Evolutionary conservation across 1,140 invertebrate genomes (phyloP), one percentile per base, ranked within the genome.

Genomic region (Drosophila prosaltans): DNA sequence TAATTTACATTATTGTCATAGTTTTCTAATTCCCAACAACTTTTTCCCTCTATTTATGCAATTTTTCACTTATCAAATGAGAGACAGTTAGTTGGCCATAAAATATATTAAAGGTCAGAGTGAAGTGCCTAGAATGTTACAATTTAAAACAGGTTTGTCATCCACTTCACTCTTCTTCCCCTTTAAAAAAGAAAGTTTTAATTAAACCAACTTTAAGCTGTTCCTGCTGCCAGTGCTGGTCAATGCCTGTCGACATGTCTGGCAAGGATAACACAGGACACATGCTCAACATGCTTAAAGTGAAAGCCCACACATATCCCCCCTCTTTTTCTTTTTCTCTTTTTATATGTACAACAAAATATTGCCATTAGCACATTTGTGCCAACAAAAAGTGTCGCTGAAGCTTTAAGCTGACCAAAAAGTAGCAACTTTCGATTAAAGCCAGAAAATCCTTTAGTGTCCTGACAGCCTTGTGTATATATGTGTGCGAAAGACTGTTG

Each of bases 141-240:
- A 77, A 77, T 61, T 77, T 77, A 36, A 45, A 43, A 77, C 16
- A 59, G 32, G 57, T 59, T 36, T 30, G 4, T 4, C 28, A 2
- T 30, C 28, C 6, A 1, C 32, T 26, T 7, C 16, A 16, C 16
- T 16, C 16, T 16, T 16, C 16, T 32, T 21, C 1, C 32, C 32
- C 57, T 7, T 32, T 21, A 9, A 68, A 58, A 26, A 10, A 51
- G 45, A 51, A 85, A 85, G 65, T 86, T 85, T 83, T 83, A 83
- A 83, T 86, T 85, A 85, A 85, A 81, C 78, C 78, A 85, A 85
- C 78, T 86, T 85, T 78, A 85, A 85, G 81, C 81, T 85, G 81
- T 84, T 81, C 68, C 57, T 70, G 77, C 63, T 69, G 69, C 60
- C 45, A 9, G 21, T 21, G 16, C 32, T 78, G 80, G 80, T 51